Evolutionary conservation across 2,113 vertebrate species (phyloP).

Genomic region (Nyctibius bracteatus): DNA sequence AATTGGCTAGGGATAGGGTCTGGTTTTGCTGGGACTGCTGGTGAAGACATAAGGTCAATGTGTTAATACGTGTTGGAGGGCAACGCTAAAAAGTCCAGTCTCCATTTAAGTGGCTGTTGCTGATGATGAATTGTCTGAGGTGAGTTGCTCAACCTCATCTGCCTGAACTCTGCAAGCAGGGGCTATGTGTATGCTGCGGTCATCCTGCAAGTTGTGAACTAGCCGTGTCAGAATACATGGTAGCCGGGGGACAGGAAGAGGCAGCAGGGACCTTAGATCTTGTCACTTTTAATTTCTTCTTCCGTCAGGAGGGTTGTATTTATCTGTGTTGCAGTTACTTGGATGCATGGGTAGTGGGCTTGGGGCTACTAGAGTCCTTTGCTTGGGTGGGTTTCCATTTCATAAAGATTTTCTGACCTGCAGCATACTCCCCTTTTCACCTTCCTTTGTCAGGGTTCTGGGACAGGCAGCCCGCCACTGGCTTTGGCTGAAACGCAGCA

Average conservation of each 20-base stretch:
- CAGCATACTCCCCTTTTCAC: not conserved
- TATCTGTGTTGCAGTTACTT: not conserved
- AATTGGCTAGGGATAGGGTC: not conserved
- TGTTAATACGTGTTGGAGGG: not conserved
- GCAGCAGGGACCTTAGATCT: not conserved
- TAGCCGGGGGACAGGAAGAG: not conserved
- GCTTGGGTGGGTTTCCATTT: not conserved
- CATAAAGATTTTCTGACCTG: not conserved
- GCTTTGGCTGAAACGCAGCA: not conserved
- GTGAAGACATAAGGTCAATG: not conserved
- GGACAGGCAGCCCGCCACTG: not conserved
- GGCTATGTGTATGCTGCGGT: accelerated
- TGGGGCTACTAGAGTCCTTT: not conserved
- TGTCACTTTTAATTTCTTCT: not conserved
- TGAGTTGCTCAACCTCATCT: not conserved
- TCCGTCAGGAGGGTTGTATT: not conserved
- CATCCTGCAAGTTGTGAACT: not conserved
- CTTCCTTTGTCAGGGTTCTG: not conserved
- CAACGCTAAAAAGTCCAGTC: not conserved
- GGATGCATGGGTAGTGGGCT: not conserved
- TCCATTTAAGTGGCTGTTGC: not conserved
- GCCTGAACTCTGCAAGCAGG: not conserved
- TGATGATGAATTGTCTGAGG: not conserved
- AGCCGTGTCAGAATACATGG: accelerated
- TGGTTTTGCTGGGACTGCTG: not conserved